Evolutionary conservation across 2,113 vertebrate genomes (phyloP), one percentile per base, ranked within the genome.

Genomic region (Ceuthmochares aereus): DNA sequence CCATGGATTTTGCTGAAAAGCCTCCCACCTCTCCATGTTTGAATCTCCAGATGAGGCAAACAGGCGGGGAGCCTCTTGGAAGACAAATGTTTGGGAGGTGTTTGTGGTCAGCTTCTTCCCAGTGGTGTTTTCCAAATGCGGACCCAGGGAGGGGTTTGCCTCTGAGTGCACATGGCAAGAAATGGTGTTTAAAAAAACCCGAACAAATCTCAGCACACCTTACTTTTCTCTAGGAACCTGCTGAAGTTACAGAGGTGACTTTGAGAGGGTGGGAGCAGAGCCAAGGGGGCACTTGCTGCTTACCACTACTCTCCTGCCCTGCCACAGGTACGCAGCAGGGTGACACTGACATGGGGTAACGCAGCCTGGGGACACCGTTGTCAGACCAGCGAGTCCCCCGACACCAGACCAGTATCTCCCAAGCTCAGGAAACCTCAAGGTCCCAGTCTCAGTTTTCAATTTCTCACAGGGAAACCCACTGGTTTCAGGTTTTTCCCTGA

Each of bases 301-400:
- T 1, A 45, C 10, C 40, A 52, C 1, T 66, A 51, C 43, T 66
- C 52, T 78, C 36, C 66, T 54, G 66, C 43, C 36, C 67, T 5
- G 4, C 36, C 6, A 15, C 1, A 6, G 36, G 43, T 25, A 40
- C 4, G 3, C 37, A 21, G 37, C 27, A 10, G 34, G 19, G 60
- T 70, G 40, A 30, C 45, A 37, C 22, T 26, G 9, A 20, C 10
- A 1, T 2, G 7, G 68, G 56, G 9, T 26, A 42, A 13, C 3
- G 34, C 13, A 74, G 25, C 17, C 54, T 1, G 2, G 21, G 27
- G 32, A 37, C 68, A 20, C 36, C 16, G 29, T 77, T 2, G 1
- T 3, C 20, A 12, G 15, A 36, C 10, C 51, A 54, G 72, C 19
- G 4, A 43, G 25, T 12, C 26, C 52, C 55, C 22, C 0, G 0